A percentile compares a stretch with the other conserved stretches of the same genome.
Conservation (phyloP, 2,797 vertebrate species). For the Melanotaenia parkinsoni region DNA sequence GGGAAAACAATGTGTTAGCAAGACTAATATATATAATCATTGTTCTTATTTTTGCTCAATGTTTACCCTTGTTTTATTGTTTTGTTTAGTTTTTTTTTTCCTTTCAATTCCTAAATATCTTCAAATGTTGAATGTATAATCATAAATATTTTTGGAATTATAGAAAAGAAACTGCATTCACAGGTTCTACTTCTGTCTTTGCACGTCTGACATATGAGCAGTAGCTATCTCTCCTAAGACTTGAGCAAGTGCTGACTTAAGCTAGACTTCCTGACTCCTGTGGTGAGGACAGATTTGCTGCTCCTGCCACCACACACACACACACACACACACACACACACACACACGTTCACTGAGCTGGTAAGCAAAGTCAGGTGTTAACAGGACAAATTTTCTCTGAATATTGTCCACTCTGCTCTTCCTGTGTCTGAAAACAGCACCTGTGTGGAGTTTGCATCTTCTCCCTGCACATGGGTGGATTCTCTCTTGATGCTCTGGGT, state of each 20-base stretch:
- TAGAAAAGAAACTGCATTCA: not conserved
- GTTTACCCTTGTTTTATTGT: not conserved
- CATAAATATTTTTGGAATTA: not conserved
- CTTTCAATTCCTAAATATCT: not conserved
- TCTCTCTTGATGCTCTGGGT: not conserved
- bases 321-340: conserved; percentile 17
- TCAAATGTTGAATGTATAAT: not conserved
- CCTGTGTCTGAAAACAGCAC: not conserved
- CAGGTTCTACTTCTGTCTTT: not conserved
- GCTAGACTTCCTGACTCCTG: conserved; percentile 57
- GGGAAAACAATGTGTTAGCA: no score
- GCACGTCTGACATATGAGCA: conserved; percentile 17
- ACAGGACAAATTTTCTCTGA: conserved; percentile 37
- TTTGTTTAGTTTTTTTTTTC: not conserved
- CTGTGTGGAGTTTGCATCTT: not conserved
- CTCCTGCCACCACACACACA: not conserved
- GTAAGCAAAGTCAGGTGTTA: conserved; percentile 28
- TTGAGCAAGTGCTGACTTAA: conserved; percentile 67
- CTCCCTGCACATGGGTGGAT: not conserved
- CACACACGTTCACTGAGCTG: not conserved
- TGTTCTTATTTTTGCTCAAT: not conserved
- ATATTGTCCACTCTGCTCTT: conserved; percentile 3
- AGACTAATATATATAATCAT: not conserved
- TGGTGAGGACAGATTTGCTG: conserved; percentile 50
- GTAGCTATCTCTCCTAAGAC: conserved; percentile 42